Evolutionary conservation across 1,140 invertebrate genomes (phyloP).

Genomic region (Drosophila sturtevanti): DNA sequence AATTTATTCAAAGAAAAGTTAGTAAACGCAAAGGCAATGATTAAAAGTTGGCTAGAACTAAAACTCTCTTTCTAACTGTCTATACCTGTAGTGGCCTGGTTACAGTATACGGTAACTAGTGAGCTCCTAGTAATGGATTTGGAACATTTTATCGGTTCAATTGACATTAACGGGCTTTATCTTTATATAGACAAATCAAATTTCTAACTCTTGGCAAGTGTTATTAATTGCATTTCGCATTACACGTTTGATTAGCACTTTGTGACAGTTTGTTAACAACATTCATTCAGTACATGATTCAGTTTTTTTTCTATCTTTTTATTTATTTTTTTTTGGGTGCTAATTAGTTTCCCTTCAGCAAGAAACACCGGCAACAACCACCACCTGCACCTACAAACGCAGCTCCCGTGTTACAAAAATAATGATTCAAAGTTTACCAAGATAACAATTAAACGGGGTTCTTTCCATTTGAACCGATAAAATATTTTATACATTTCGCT

Average conservation of each 20-base stretch:
- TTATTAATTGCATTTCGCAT: neutral
- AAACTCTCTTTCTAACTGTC: neutral
- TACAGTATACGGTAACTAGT: neutral
- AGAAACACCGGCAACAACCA: neutral
- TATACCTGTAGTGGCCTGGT: neutral
- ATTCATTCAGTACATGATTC: neutral
- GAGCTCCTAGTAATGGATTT: neutral
- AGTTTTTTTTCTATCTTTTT: neutral
- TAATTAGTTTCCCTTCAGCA: neutral
- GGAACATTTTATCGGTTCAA: neutral
- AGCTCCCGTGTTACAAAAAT: neutral
- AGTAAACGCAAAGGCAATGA: slow-evolving; percentile 32
- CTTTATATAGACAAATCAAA: neutral
- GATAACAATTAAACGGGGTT: neutral
- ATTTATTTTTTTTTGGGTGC: neutral
- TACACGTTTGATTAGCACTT: neutral
- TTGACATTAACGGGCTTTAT: neutral
- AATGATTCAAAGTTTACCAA: neutral
- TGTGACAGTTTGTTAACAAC: neutral
- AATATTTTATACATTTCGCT: neutral
- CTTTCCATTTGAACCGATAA: neutral
- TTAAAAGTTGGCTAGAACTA: slow-evolving; percentile 14
- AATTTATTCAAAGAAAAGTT: slow-evolving; percentile 46
- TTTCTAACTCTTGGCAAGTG: neutral
- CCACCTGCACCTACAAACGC: neutral